Base-by-base conservation (phyloP, 37 sponge, comb jelly and placozoan species). In the Lycopodina hypogea region DNA sequence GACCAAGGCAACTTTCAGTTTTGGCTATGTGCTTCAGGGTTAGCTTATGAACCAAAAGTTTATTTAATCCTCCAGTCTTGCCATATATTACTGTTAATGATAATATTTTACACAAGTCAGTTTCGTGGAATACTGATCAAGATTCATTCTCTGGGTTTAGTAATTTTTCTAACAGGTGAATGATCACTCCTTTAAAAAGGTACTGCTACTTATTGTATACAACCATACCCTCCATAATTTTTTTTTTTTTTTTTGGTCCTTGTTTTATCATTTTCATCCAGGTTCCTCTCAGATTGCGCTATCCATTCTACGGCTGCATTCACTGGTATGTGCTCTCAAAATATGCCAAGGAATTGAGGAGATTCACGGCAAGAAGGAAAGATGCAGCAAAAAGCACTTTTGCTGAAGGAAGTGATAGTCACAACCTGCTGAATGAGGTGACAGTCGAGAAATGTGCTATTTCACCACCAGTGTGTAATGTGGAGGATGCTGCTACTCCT, bases 251-350 rank as follows among this genome's bases (percentile, higher is more conserved):
- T n/a, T n/a, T n/a, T n/a, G n/a, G n/a, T n/a, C n/a, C n/a, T n/a
- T n/a, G n/a, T n/a, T n/a, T n/a, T n/a, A n/a, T n/a, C n/a, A n/a
- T 9, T 56, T 61, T 9, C 3, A 4, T 56, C 3, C 65, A 88
- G 89, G 89, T 88, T 40, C 91, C 87, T 37, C n/a, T 56, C 15
- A 90, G 76, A 68, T 82, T 82, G 34, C 82, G 60, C 28, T 90
- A 90, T 60, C 91, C 91, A 19, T 87, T 87, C 69, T 90, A 83
- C 69, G 88, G 80, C 19, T 34, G 58, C 29, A 68, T 90, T 24
- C 78, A 85, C 74, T 90, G 91, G 91, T 83, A 88, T 32, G 64
- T 71, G 1, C 48, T 83, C 42, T 9, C 9, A 39, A 60, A 34
- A 34, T 86, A 86, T 28, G 21, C 28, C 64, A 41, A 60, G 36